Evolutionary conservation across 2,888 invertebrate genomes (phyloP).

Genomic region (Cyaniris semiargus): DNA sequence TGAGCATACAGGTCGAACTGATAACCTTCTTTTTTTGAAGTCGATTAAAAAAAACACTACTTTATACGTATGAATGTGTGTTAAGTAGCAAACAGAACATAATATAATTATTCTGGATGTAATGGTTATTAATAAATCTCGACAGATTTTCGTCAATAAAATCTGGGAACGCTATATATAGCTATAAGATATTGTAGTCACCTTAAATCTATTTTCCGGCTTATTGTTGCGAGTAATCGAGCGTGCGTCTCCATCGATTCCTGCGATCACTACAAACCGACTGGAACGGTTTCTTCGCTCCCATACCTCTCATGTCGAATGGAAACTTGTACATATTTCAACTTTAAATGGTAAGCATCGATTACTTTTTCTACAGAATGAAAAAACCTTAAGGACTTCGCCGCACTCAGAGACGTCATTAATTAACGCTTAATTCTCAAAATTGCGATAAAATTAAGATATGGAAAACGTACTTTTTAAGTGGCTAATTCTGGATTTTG

Average conservation of each 20-base stretch:
- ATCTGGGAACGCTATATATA: not conserved
- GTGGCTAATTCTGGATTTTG: too few species aligned
- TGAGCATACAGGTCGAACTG: too few species aligned
- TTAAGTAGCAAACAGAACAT: not conserved
- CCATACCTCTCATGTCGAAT: constrained; percentile 72
- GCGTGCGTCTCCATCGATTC: constrained; percentile 71
- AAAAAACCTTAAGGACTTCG: not conserved
- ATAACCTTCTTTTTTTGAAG: too few species aligned
- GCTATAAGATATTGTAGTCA: not conserved
- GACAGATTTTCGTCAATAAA: not conserved
- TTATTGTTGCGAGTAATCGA: constrained; percentile 70
- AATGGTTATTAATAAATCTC: not conserved
- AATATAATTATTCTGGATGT: not conserved
- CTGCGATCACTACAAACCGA: constrained; percentile 72
- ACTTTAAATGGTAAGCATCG: constrained; percentile 41
- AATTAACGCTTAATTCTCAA: too few species aligned
- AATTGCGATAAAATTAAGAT: too few species aligned
- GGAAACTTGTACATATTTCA: constrained; percentile 53
- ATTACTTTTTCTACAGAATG: not conserved
- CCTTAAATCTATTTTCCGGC: constrained; percentile 43
- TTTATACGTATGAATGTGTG: not conserved
- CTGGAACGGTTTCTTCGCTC: constrained; percentile 70
- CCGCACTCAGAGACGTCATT: too few species aligned
- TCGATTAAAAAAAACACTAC: too few species aligned
- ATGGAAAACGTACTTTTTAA: too few species aligned